Percentiles rank a stretch among this genome's conserved stretches.
Evolutionary conservation across 2,888 invertebrate genomes (phyloP).

Genomic region (Sinodicranocentrus sp.): DNA sequence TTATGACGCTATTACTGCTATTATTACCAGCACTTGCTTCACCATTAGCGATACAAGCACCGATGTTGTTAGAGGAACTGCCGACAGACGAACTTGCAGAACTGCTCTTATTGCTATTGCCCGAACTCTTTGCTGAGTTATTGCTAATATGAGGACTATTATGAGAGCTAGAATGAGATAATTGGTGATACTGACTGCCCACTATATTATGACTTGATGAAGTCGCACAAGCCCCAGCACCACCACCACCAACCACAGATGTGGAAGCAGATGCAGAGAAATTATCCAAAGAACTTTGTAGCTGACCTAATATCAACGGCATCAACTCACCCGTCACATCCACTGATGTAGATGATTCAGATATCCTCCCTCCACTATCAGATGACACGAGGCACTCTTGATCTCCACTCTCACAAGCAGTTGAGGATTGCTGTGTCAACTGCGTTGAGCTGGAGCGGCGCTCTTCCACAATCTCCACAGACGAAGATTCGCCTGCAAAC

Average conservation of each 20-base stretch:
- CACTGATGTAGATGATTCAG: slow-evolving; percentile 27
- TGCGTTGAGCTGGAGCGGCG: slow-evolving; percentile 47
- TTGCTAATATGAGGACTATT: slow-evolving; percentile 24
- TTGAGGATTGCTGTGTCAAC: slow-evolving; percentile 52
- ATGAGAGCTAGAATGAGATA: slow-evolving; percentile 30
- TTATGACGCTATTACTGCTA: slow-evolving; percentile 26
- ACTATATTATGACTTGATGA: slow-evolving; percentile 58
- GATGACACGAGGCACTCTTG: neutral
- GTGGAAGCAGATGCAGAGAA: slow-evolving; percentile 35
- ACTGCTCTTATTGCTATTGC: slow-evolving; percentile 52
- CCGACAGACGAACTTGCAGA: slow-evolving; percentile 12
- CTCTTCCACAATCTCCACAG: slow-evolving; percentile 55
- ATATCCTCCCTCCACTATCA: neutral
- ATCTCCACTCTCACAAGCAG: slow-evolving; percentile 43
- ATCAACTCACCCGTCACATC: slow-evolving; percentile 77
- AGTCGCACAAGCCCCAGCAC: slow-evolving; percentile 50
- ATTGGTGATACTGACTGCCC: slow-evolving; percentile 37
- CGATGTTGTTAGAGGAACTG: slow-evolving; percentile 1
- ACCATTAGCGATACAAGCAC: neutral
- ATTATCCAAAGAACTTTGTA: slow-evolving; percentile 75
- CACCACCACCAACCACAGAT: slow-evolving; percentile 51
- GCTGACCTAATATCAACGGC: slow-evolving; percentile 77
- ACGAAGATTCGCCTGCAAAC: slow-evolving; percentile 24
- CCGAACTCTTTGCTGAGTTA: slow-evolving; percentile 41
- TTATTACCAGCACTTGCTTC: slow-evolving; percentile 26